Conservation (phyloP, 2,113 vertebrate genomes). For the Alligator mississippiensis region DNA sequence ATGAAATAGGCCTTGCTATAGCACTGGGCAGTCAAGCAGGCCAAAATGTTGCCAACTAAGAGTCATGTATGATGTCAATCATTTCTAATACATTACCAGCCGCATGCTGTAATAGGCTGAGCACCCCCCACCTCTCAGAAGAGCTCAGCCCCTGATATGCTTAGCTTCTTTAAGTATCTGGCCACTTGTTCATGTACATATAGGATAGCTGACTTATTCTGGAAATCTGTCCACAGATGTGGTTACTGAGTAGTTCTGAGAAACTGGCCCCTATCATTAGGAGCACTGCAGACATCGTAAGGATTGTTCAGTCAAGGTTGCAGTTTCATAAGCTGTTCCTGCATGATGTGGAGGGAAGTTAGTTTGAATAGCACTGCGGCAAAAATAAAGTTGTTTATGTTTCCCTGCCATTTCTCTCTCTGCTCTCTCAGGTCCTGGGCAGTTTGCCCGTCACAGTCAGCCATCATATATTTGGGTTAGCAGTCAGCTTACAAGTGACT, state of each 20-base stretch:
- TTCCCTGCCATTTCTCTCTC: conserved; percentile 1
- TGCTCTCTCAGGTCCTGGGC: conserved; percentile 11
- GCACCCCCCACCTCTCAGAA: not conserved
- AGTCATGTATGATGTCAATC: not conserved
- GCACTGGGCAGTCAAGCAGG: not conserved
- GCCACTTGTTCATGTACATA: too few relatives aligned
- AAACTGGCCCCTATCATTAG: not conserved
- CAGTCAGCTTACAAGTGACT: conserved; percentile 44
- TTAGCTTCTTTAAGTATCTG: too few relatives aligned
- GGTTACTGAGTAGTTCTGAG: not conserved
- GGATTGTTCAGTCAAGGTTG: rapidly evolving
- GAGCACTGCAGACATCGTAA: not conserved
- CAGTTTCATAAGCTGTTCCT: rapidly evolving
- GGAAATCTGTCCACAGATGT: not conserved
- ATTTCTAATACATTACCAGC: not conserved
- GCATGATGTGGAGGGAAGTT: not conserved
- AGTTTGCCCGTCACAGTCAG: not conserved
- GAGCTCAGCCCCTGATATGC: not conserved
- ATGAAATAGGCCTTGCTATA: not conserved
- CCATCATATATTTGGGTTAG: conserved; percentile 35
- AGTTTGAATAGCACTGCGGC: not conserved
- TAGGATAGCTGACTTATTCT: not conserved
- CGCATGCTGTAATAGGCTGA: rapidly evolving
- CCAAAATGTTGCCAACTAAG: rapidly evolving
- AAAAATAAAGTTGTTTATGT: not conserved